Conservation (phyloP, 1,140 invertebrate genomes). For the Subanguina moxae region DNA sequence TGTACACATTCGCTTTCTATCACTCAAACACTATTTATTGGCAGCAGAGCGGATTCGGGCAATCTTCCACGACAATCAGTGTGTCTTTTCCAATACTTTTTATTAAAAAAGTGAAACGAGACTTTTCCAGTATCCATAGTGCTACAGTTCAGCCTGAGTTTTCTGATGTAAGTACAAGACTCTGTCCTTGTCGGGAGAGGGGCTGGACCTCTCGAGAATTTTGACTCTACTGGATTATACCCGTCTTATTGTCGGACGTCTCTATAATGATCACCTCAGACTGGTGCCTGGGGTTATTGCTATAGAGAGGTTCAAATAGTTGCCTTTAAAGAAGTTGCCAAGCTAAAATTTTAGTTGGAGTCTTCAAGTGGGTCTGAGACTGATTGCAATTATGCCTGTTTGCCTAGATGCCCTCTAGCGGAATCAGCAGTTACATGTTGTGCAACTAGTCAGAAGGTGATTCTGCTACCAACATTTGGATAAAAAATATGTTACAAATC, state of each 20-base stretch:
- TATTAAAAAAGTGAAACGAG: too few relatives aligned
- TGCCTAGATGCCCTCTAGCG: not conserved
- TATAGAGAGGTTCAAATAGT: too few relatives aligned
- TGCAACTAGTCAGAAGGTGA: not conserved
- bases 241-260: too few relatives aligned
- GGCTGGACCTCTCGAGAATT: too few relatives aligned
- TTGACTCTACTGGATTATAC: too few relatives aligned
- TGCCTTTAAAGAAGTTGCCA: not conserved
- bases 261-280: too few relatives aligned
- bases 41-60: constrained; percentile 62
- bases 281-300: too few relatives aligned
- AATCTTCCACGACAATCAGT: constrained; percentile 65
- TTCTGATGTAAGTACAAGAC: constrained; percentile 33
- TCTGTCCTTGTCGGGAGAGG: too few relatives aligned
- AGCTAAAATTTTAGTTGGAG: not conserved
- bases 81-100: not conserved
- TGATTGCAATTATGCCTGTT: not conserved
- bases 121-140: constrained; percentile 62
- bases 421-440: not conserved
- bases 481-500: not conserved
- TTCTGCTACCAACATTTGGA: too few relatives aligned
- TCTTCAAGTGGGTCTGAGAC: not conserved
- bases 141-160: constrained; percentile 66
- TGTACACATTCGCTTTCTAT: constrained; percentile 64
- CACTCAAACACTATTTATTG: constrained; percentile 63